Evolutionary conservation across 2,113 vertebrate genomes (phyloP).

Genomic region (Merops nubicus): DNA sequence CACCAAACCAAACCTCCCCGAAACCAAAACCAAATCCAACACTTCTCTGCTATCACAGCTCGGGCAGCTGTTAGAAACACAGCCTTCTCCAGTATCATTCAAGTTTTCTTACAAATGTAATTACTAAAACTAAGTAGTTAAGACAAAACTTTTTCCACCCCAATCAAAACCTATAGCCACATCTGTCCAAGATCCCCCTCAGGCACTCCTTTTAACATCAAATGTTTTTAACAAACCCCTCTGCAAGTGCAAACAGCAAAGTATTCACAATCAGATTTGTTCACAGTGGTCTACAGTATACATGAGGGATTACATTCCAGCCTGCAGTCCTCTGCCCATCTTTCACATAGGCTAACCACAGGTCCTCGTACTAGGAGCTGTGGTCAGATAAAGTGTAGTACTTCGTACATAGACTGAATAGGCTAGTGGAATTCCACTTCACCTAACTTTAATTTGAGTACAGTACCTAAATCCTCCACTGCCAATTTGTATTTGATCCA

Average conservation of each 20-base stretch:
- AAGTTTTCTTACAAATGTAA: not conserved
- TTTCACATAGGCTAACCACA: not conserved
- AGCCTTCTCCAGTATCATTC: not conserved
- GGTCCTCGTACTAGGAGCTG: not conserved
- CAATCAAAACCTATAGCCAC: not conserved
- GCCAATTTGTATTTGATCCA: constrained; percentile 55
- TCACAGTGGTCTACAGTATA: not conserved
- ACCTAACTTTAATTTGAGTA: constrained; percentile 19
- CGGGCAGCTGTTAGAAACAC: not conserved
- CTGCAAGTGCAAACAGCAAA: not conserved
- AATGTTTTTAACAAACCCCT: constrained; percentile 9
- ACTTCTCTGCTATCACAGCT: not conserved
- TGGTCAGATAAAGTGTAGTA: not conserved
- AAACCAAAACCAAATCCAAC: no score
- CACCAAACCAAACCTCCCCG: no score
- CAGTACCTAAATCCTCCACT: constrained; percentile 23
- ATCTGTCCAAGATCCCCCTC: not conserved
- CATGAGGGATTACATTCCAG: not conserved
- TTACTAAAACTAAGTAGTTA: not conserved
- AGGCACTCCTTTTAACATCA: not conserved
- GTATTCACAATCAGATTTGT: not conserved
- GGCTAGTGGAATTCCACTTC: not conserved
- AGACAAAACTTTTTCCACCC: not conserved
- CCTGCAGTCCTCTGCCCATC: not conserved
- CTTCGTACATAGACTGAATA: not conserved